phyloP scores from a whole-genome alignment of 2,113 vertebrate genomes.

The Otus sunia region DNA sequence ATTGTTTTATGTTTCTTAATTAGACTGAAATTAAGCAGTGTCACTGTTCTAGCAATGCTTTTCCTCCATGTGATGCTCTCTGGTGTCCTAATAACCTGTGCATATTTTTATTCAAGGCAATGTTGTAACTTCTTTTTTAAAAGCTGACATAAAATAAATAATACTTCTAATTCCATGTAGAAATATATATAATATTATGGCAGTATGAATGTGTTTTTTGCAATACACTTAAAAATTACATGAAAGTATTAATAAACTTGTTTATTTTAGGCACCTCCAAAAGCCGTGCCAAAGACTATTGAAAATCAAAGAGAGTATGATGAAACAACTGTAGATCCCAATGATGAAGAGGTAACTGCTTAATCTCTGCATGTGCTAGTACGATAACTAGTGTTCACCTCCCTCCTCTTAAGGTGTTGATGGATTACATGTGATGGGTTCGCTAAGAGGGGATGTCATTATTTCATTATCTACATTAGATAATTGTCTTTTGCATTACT shows the following conservation, averaged over 20 bases:
- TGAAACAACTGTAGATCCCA: slow-evolving; percentile 92
- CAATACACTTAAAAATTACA: not conserved
- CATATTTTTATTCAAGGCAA: not conserved
- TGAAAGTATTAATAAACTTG: not conserved
- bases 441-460: not conserved
- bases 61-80: not conserved
- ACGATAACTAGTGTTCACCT: not conserved
- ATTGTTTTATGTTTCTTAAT: not conserved
- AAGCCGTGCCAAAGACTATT: slow-evolving; percentile 94
- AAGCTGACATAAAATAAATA: not conserved
- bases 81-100: not conserved
- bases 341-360: slow-evolving; percentile 90
- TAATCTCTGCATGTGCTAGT: not conserved
- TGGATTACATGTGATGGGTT: not conserved
- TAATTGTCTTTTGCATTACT: not conserved
- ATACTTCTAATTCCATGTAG: not conserved
- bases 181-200: accelerated
- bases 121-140: not conserved
- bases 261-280: slow-evolving; percentile 89
- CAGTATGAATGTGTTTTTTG: not conserved
- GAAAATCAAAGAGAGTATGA: slow-evolving; percentile 95
- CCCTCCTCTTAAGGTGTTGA: not conserved
- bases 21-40: not conserved
- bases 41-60: not conserved
- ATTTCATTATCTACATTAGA: not conserved